Evolutionary conservation across 2,113 vertebrate genomes (phyloP).

Genomic region (Brienomyrus longianalis): DNA sequence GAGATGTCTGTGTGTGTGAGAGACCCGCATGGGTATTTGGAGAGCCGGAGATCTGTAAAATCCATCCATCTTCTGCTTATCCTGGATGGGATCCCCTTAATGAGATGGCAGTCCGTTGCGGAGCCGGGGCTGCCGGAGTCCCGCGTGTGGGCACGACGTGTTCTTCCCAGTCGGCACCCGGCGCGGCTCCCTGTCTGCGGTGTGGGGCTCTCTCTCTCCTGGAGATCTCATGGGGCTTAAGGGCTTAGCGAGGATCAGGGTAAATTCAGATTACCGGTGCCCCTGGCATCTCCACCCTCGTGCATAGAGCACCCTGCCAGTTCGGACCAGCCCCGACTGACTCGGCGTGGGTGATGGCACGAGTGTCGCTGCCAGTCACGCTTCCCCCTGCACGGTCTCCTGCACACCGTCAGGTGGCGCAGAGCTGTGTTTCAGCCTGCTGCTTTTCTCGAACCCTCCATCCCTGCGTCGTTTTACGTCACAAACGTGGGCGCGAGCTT

Average conservation of each 20-base stretch:
- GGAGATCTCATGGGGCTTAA: slow-evolving; percentile 37
- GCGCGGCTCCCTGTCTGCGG: background rate
- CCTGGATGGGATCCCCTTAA: background rate
- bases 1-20: background rate
- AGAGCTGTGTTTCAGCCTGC: background rate
- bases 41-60: background rate
- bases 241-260: slow-evolving; percentile 49
- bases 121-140: background rate
- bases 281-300: background rate
- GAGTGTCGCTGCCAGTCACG: background rate
- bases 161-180: background rate
- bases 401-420: background rate
- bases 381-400: background rate
- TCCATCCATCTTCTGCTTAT: background rate
- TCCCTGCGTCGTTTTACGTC: background rate
- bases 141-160: too few species aligned
- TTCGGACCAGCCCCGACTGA: background rate
- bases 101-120: background rate
- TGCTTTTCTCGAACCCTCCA: background rate
- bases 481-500: background rate
- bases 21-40: background rate
- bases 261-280: slow-evolving; percentile 51
- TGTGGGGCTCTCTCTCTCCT: background rate
- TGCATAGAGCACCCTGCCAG: background rate
- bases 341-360: background rate